A percentile compares a stretch with the other conserved stretches of the same genome.
Evolutionary conservation across 92 coral and sea anemone genomes (phyloP).

Genomic region (Chrysogorgia sp.): DNA sequence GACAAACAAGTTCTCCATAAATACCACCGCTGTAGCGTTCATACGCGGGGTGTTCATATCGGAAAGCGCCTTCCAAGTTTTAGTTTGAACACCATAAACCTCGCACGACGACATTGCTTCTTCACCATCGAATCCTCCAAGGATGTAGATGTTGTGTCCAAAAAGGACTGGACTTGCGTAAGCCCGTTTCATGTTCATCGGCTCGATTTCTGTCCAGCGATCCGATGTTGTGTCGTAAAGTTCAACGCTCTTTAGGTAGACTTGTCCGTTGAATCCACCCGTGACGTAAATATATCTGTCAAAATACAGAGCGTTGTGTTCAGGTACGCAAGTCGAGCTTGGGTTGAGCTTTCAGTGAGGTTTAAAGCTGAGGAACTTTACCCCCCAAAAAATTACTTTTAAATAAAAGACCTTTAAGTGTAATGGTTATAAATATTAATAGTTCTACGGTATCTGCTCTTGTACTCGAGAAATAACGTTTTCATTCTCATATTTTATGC

Average conservation of each 20-base stretch:
- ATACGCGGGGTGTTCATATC: conserved; percentile 34
- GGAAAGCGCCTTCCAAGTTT: neutral
- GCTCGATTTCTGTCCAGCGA: conserved; percentile 16
- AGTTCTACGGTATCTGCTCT: no score
- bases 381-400: no score
- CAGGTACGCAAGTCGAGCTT: no score
- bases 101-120: conserved; percentile 19
- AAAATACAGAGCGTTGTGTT: no score
- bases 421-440: no score
- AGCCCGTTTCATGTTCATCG: conserved; percentile 21
- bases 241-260: conserved; percentile 12
- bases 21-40: conserved; percentile 19
- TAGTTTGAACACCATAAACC: neutral
- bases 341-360: no score
- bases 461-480: no score
- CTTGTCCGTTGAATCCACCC: conserved; percentile 26
- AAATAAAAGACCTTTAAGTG: no score
- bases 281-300: conserved; percentile 25
- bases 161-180: conserved; percentile 17
- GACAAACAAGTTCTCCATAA: neutral
- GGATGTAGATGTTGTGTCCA: conserved; percentile 12
- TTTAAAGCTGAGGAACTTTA: no score
- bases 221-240: conserved; percentile 25
- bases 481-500: no score
- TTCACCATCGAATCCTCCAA: conserved; percentile 25